These are phyloP conservation scores for Girardia tigrina DNA, from an alignment of 2,888 invertebrate species.

Conservation along the genomic window DNA sequence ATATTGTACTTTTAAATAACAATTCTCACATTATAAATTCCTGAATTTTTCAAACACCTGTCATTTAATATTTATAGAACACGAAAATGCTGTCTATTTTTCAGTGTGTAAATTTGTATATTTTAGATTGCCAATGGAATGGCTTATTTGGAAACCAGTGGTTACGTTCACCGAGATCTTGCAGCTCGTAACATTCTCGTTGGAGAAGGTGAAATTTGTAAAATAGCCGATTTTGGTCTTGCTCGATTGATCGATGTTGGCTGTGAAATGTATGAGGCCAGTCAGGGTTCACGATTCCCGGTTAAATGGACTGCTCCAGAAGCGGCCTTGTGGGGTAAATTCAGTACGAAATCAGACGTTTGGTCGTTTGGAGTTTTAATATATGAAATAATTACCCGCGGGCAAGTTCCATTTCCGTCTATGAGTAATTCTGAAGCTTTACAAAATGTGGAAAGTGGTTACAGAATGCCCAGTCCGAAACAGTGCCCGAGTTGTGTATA, in stretches of 20 bases:
- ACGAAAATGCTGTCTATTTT: no score
- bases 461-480: slow-evolving; percentile 85
- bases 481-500: slow-evolving; percentile 79
- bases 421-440: slow-evolving; percentile 90
- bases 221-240: slow-evolving; percentile 2
- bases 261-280: not conserved
- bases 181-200: slow-evolving; percentile 6
- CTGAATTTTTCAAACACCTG: no score
- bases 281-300: slow-evolving; percentile 40
- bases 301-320: slow-evolving; percentile 7
- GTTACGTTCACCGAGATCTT: not conserved
- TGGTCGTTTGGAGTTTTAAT: slow-evolving; percentile 18
- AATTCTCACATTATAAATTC: no score
- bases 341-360: not conserved
- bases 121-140: slow-evolving; percentile 17
- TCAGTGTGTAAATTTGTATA: no score
- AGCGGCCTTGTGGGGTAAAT: not conserved
- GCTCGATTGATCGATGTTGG: not conserved
- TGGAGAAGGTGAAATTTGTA: slow-evolving; percentile 6
- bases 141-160: slow-evolving; percentile 2
- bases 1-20: no score
- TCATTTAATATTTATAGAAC: no score
- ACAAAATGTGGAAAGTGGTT: slow-evolving; percentile 83
- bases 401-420: slow-evolving; percentile 47
- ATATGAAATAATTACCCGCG: not conserved